Evolutionary conservation across 2,888 invertebrate species (phyloP), one percentile per base, ranked within the genome.

Genomic region (Plutella xylostella): DNA sequence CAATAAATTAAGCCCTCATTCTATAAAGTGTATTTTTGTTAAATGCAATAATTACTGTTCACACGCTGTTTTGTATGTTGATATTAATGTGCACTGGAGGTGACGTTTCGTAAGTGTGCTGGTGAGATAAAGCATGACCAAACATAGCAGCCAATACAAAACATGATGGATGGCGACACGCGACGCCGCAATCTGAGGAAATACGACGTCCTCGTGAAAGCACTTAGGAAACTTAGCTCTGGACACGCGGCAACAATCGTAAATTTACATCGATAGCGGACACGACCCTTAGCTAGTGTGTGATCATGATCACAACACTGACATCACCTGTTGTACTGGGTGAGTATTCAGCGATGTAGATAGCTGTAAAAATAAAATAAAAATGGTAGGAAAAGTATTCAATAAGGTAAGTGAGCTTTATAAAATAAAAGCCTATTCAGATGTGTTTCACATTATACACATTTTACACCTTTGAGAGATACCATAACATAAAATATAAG

Each of bases 401-500:
- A 74, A 79, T 80, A 77, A 79, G 77, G 75, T 70, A 78, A 35
- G 39, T 39, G 39, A n/a, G n/a, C n/a, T n/a, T n/a, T n/a, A n/a
- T n/a, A n/a, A n/a, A n/a, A n/a, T n/a, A n/a, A n/a, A n/a, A n/a
- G n/a, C n/a, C n/a, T n/a, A n/a, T n/a, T n/a, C n/a, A n/a, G n/a
- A n/a, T n/a, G n/a, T n/a, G n/a, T n/a, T n/a, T n/a, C n/a, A n/a
- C n/a, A n/a, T n/a, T n/a, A n/a, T n/a, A n/a, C n/a, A n/a, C n/a
- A n/a, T n/a, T n/a, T n/a, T n/a, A n/a, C n/a, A n/a, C n/a, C n/a
- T n/a, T n/a, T n/a, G n/a, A n/a, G n/a, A n/a, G n/a, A n/a, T n/a
- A n/a, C n/a, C n/a, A n/a, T n/a, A n/a, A n/a, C n/a, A n/a, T n/a
- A n/a, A n/a, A n/a, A n/a, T n/a, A n/a, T n/a, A n/a, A n/a, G n/a